phyloP scores from a whole-genome alignment of 92 coral and sea anemone genomes.

The Pocillopora grandis region DNA sequence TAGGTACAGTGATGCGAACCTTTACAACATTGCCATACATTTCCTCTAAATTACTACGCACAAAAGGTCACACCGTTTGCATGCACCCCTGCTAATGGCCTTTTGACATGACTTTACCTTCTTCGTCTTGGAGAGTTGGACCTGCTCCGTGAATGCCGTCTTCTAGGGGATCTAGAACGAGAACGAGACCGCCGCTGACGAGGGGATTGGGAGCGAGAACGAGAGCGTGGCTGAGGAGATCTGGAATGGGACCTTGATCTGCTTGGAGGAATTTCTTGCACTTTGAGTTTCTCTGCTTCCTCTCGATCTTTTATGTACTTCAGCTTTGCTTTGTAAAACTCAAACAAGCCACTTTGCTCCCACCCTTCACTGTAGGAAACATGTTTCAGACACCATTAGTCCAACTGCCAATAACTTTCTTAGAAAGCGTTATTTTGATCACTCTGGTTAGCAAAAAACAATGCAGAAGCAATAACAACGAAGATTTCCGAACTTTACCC shows the following conservation, averaged over 20 bases:
- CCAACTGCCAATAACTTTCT: no score
- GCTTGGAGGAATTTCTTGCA: constrained; percentile 34
- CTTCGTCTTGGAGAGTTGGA: constrained; percentile 60
- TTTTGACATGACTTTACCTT: constrained; percentile 11
- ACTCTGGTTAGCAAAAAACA: no score
- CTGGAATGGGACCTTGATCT: constrained; percentile 75
- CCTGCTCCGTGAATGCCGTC: constrained; percentile 46
- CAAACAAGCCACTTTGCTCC: constrained; percentile 98
- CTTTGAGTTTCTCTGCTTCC: constrained; percentile 69
- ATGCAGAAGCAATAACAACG: no score
- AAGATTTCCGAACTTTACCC: no score
- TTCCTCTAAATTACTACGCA: background rate
- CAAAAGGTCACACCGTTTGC: no score
- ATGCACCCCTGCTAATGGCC: no score
- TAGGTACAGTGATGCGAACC: no score
- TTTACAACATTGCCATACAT: background rate
- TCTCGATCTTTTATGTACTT: constrained; percentile 92
- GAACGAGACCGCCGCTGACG: constrained; percentile 64
- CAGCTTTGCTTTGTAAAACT: constrained; percentile 93
- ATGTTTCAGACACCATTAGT: no score
- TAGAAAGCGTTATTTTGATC: no score
- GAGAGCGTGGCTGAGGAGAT: constrained; percentile 88
- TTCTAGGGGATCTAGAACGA: constrained; percentile 75
- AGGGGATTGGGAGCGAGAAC: constrained; percentile 77
- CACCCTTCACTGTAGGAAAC: constrained; percentile 86